A percentile compares a stretch with the other conserved stretches of the same genome.
These are phyloP conservation scores for Lepeophtheirus nordmannii DNA, from an alignment of 2,888 invertebrate species.

Conservation along the genomic window DNA sequence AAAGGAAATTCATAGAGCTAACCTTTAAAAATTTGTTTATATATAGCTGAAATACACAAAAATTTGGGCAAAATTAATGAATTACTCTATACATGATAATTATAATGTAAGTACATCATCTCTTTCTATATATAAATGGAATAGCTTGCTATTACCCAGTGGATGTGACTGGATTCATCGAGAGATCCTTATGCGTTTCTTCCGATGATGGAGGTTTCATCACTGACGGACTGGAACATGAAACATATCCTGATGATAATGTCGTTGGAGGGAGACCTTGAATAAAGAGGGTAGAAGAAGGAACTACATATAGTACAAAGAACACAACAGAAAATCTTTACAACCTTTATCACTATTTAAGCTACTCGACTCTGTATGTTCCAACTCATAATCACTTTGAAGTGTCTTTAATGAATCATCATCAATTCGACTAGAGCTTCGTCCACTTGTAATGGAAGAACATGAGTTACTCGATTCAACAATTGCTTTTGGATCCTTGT, in stretches of 20 bases:
- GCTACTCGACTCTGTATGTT: neutral
- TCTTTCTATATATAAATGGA: too few species aligned
- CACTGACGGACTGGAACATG: neutral
- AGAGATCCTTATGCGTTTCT: neutral
- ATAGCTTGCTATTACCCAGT: neutral
- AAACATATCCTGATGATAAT: neutral
- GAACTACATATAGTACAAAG: neutral
- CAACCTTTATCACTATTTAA: conserved; percentile 1
- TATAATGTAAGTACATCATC: too few species aligned
- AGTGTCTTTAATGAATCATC: neutral
- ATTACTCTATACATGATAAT: too few species aligned
- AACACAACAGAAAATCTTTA: neutral
- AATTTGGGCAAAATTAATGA: too few species aligned
- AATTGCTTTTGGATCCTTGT: neutral
- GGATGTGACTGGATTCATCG: neutral
- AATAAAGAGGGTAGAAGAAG: neutral
- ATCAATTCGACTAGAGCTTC: neutral
- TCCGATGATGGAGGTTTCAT: too few species aligned
- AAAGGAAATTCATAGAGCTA: neutral
- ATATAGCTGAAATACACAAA: neutral
- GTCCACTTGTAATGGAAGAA: conserved; percentile 1
- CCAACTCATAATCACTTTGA: neutral
- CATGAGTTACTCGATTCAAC: neutral
- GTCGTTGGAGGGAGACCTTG: neutral
- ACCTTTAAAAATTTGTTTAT: conserved; percentile 6